Evolutionary conservation across 2,888 invertebrate genomes (phyloP).

Genomic region (Philaethria dido): DNA sequence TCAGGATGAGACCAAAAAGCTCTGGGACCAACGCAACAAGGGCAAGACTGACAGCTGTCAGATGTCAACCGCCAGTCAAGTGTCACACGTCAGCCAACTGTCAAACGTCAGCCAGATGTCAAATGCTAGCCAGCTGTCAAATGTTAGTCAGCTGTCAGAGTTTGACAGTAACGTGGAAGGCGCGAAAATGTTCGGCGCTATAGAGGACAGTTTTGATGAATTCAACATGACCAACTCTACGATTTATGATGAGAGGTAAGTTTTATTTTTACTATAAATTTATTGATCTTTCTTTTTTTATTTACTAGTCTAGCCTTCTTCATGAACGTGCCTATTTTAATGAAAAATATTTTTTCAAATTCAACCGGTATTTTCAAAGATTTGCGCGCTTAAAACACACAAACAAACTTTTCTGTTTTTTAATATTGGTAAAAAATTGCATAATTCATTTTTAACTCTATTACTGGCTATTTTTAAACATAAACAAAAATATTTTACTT

Average conservation of each 20-base stretch:
- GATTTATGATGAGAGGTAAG: slow-evolving; percentile 74
- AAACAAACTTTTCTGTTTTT: no score
- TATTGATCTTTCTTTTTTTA: not conserved
- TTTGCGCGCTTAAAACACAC: no score
- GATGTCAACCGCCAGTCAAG: slow-evolving; percentile 42
- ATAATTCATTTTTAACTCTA: no score
- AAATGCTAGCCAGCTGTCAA: slow-evolving; percentile 33
- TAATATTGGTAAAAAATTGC: no score
- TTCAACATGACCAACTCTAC: slow-evolving; percentile 63
- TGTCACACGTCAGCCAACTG: slow-evolving; percentile 41
- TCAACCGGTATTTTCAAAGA: no score
- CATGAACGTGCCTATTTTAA: no score
- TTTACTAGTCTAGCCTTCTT: no score
- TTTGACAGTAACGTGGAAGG: slow-evolving; percentile 41
- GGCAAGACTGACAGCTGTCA: slow-evolving; percentile 52
- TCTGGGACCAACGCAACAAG: slow-evolving; percentile 87
- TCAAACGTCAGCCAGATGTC: slow-evolving; percentile 40
- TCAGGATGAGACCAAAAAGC: slow-evolving; percentile 94
- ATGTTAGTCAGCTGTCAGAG: slow-evolving; percentile 38
- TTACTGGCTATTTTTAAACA: no score
- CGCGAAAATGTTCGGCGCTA: slow-evolving; percentile 44
- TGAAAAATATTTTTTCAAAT: no score
- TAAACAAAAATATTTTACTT: no score
- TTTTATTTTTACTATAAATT: slow-evolving; percentile 23
- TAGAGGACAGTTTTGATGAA: slow-evolving; percentile 65